Evolutionary conservation across 2,113 vertebrate genomes (phyloP).

Genomic region (Saimiri boliviensis): DNA sequence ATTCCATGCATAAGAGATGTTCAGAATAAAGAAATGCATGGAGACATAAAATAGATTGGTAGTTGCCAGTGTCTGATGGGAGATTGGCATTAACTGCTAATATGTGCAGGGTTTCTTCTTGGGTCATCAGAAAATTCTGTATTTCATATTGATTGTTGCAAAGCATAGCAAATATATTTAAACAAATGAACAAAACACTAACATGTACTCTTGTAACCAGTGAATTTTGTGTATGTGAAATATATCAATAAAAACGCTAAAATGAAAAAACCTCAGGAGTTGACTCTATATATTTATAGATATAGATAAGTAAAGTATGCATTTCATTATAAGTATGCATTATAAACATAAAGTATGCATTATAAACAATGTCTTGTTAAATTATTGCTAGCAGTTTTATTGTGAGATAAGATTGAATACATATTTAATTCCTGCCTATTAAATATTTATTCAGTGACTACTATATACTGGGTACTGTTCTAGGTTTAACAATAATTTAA

Average conservation of each 20-base stretch:
- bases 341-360: too few relatives aligned
- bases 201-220: neutral
- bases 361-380: neutral
- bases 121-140: neutral
- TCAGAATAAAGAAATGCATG: neutral
- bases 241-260: neutral
- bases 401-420: neutral
- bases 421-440: neutral
- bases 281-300: neutral
- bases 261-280: neutral
- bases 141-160: neutral
- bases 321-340: too few relatives aligned
- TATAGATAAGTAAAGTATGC: too few relatives aligned
- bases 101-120: neutral
- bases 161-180: neutral
- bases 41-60: neutral
- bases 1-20: neutral
- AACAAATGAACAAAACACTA: neutral
- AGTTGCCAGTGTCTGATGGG: fast-evolving
- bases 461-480: neutral
- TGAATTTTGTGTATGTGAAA: neutral
- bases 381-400: neutral
- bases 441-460: neutral
- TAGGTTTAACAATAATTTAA: neutral
- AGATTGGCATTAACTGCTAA: neutral